These are phyloP conservation scores for Hemitrygon akajei DNA, from an alignment of 2,797 vertebrate genomes.

Conservation along the genomic window DNA sequence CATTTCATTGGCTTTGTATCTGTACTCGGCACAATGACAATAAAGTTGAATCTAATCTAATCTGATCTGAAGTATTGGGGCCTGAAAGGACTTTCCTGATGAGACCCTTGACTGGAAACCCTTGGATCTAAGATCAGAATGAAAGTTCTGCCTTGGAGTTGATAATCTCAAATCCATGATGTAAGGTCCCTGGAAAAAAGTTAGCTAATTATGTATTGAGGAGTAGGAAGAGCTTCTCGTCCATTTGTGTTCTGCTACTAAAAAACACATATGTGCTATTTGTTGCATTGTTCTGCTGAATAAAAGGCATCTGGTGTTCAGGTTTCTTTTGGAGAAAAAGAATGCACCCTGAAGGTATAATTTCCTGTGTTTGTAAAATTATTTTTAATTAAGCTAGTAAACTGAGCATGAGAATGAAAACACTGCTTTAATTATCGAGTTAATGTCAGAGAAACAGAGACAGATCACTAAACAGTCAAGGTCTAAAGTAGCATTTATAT, in stretches of 20 bases:
- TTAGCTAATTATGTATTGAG: too few relatives aligned
- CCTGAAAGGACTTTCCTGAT: background rate
- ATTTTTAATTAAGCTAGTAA: constrained; percentile 12
- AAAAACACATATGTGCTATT: background rate
- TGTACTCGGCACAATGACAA: too few relatives aligned
- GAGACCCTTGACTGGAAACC: background rate
- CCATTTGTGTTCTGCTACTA: background rate
- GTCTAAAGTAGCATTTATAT: background rate
- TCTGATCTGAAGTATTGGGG: too few relatives aligned
- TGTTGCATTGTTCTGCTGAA: background rate
- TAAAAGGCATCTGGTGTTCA: background rate
- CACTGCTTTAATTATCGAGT: background rate
- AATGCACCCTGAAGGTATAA: constrained; percentile 21
- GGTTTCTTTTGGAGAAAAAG: background rate
- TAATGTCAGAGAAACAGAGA: background rate
- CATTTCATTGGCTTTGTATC: too few relatives aligned
- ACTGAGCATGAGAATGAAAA: background rate
- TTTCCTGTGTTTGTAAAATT: background rate
- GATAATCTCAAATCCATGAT: background rate
- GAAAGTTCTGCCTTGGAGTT: background rate
- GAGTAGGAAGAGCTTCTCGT: background rate
- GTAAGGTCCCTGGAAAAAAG: background rate
- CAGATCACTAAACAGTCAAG: background rate
- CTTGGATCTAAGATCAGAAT: background rate
- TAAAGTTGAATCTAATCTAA: too few relatives aligned